Evolutionary conservation across 23 tunicate genomes (phyloP), one percentile per base, ranked within the genome.

Genomic region (Ascidia mentula): DNA sequence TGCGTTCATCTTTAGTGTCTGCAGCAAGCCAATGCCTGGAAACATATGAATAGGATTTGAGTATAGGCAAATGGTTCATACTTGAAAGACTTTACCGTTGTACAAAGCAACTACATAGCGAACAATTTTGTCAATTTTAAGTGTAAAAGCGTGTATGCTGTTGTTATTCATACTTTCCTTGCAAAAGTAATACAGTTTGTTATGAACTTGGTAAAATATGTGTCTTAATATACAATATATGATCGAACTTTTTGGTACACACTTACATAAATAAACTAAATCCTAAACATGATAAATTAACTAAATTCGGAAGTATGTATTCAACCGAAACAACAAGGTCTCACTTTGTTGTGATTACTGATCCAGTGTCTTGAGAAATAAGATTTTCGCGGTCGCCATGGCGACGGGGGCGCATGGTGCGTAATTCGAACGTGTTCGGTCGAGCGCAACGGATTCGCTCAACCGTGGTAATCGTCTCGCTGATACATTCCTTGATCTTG

Each of bases 21-120:
- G 98, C 98, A 24, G 98, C 92, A 60, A 93, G 38, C 93, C 98
- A 93, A 39, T 93, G 93, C 59, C 98, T 93, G 76, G 78, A 53
- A 53, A 53, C 53, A 42, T 9, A 15, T 42, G 12, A 42, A 42
- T 12, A 15, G 53, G 53, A 9, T 12, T 42, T 42, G 15, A 42
- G 53, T 42, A 9, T 42, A 42, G 15, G 53, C 15, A 9, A 42
- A 15, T n/a, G n/a, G n/a, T n/a, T n/a, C n/a, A n/a, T n/a, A n/a
- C n/a, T n/a, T n/a, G n/a, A n/a, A n/a, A n/a, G n/a, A n/a, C n/a
- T n/a, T n/a, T n/a, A n/a, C n/a, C n/a, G n/a, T n/a, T n/a, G n/a
- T n/a, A n/a, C n/a, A n/a, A n/a, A n/a, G n/a, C n/a, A n/a, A n/a
- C n/a, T n/a, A n/a, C n/a, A n/a, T n/a, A n/a, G n/a, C n/a, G n/a